phyloP scores from a whole-genome alignment of 2,888 invertebrate genomes.

The Acronicta alni region DNA sequence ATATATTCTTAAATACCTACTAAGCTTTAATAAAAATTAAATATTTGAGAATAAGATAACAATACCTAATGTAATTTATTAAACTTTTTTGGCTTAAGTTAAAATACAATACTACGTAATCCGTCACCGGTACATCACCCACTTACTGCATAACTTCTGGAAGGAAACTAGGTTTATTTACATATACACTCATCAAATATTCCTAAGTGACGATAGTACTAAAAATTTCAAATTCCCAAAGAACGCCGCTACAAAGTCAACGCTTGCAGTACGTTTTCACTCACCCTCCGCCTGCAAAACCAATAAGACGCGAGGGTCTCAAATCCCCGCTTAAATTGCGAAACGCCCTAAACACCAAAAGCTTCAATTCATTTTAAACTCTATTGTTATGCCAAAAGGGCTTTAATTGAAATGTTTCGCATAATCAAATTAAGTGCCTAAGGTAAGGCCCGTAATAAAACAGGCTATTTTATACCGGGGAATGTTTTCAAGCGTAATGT shows the following conservation, averaged over 20 bases:
- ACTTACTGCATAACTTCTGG: no score
- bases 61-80: no score
- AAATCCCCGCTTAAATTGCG: constrained; percentile 65
- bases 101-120: no score
- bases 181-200: no score
- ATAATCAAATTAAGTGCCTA: constrained; percentile 65
- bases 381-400: constrained; percentile 32
- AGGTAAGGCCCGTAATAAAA: constrained; percentile 74
- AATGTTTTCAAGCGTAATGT: constrained; percentile 65
- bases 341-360: constrained; percentile 76
- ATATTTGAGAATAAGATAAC: no score
- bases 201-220: background rate
- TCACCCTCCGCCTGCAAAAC: constrained; percentile 84
- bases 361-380: constrained; percentile 55
- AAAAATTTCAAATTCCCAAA: constrained; percentile 36
- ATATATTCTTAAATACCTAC: no score
- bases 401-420: constrained; percentile 48
- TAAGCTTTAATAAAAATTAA: no score
- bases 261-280: constrained; percentile 67
- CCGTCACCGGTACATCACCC: no score
- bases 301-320: constrained; percentile 86
- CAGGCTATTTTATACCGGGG: constrained; percentile 59
- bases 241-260: constrained; percentile 79
- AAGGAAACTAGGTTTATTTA: no score
- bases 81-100: no score